A percentile compares a stretch with the other conserved stretches of the same genome.
Conservation (phyloP, 2,113 vertebrate genomes). For the Melanostigma gelatinosum region DNA sequence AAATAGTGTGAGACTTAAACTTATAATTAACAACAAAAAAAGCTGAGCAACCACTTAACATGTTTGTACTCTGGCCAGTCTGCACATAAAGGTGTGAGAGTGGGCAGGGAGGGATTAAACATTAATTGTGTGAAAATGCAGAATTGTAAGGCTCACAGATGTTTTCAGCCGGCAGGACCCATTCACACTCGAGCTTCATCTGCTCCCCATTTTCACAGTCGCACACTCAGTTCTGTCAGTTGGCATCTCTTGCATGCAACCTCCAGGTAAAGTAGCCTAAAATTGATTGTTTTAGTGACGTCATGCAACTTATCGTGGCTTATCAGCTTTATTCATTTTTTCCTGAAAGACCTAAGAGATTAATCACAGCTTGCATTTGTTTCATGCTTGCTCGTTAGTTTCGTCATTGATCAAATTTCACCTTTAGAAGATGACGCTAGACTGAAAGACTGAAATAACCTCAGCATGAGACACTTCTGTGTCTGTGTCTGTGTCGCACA, state of each 20-base stretch:
- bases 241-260: background rate
- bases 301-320: background rate
- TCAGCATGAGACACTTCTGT: background rate
- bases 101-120: background rate
- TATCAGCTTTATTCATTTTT: background rate
- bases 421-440: background rate
- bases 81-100: background rate
- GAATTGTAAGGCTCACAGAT: background rate
- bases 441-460: slow-evolving; percentile 16
- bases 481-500: background rate
- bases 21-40: background rate
- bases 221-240: background rate
- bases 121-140: background rate
- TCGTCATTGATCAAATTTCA: background rate
- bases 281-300: background rate
- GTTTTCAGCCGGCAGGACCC: background rate
- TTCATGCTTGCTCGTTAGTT: background rate
- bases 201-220: background rate
- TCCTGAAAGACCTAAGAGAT: background rate
- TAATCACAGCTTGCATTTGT: slow-evolving; percentile 2
- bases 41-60: background rate
- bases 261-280: background rate
- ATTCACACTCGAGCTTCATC: background rate
- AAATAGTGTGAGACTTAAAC: background rate
- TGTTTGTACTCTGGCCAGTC: background rate